Base-by-base conservation (phyloP, 2,113 vertebrate species). In the Galemys pyrenaicus region DNA sequence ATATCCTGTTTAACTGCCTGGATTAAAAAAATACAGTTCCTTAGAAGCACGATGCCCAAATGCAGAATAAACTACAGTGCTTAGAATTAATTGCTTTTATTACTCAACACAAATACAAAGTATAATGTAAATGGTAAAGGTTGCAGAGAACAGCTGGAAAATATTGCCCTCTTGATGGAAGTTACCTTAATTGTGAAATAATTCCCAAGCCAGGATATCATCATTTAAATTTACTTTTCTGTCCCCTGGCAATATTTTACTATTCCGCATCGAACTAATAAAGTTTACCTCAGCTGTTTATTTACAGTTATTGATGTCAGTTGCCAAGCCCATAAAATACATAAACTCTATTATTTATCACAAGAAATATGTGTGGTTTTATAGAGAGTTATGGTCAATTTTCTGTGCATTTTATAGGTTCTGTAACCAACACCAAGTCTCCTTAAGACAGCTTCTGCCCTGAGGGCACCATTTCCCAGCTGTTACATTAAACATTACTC, bases 91-190 rank as follows among this genome's bases (percentile, higher is more conserved):
- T 91, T 97, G 56, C 85, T 90, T 84, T 88, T 41, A 89, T 93
- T 97, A 80, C 87, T 96, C 90, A 86, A 95, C 54, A 86, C 77
- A 90, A 96, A 95, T 65, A 73, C 54, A 91, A 81, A 78, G 64
- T 28, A 62, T 74, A 95, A 92, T 82, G 75, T 71, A 75, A 87
- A 79, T 86, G 60, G 79, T 60, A 19, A 10, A 91, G 60, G 46
- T 96, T 98, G 94, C 86, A 94, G 80, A 46, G 73, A 97, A 95
- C 96, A 97, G 95, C 96, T 98, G 96, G 93, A 96, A 97, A 75
- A 93, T 97, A 97, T 97, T 97, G 62, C 95, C 83, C 97, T 97
- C 97, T 91, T 71, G 92, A 95, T 95, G 94, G 89, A 97, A 94
- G 73, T 80, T 97, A 94, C 68, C 81, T 95, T 95, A 89, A 94